Percentiles rank a stretch among this genome's conserved stretches.
Evolutionary conservation across 2,797 vertebrate genomes (phyloP).

Genomic region (Hipposideros larvatus): DNA sequence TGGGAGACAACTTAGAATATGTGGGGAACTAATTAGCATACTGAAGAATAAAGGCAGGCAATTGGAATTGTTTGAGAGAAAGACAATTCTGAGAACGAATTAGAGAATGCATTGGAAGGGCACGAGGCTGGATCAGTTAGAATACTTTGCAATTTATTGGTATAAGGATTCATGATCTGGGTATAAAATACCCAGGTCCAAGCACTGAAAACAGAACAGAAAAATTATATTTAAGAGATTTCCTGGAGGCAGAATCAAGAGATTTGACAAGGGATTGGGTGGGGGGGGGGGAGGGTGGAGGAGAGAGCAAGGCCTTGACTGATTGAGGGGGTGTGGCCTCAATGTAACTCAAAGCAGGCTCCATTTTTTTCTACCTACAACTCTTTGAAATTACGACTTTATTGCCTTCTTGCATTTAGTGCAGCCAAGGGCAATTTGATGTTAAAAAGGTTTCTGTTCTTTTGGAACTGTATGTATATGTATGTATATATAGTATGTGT

Average conservation of each 20-base stretch:
- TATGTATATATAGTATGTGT: not conserved
- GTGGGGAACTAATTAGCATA: rapidly evolving
- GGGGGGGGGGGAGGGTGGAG: not conserved
- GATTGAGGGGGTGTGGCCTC: too few relatives aligned
- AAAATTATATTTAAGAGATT: not conserved
- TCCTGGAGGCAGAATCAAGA: not conserved
- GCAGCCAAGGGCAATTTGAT: too few relatives aligned
- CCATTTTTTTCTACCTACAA: too few relatives aligned
- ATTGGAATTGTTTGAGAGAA: not conserved
- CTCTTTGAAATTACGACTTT: not conserved
- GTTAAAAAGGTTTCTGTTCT: not conserved
- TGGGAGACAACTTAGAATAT: rapidly evolving
- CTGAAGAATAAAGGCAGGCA: not conserved
- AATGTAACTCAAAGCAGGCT: not conserved
- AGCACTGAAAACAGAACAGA: not conserved
- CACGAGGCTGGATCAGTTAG: not conserved
- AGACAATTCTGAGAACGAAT: not conserved
- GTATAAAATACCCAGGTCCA: not conserved
- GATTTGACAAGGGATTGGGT: not conserved
- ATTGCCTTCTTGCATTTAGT: not conserved
- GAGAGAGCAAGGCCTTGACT: not conserved
- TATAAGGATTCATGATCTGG: not conserved
- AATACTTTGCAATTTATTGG: not conserved
- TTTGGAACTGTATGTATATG: not conserved
- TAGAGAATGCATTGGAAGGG: rapidly evolving